These are phyloP conservation scores for Noturus placidus DNA, from an alignment of 2,113 vertebrate genomes.

Conservation along the genomic window DNA sequence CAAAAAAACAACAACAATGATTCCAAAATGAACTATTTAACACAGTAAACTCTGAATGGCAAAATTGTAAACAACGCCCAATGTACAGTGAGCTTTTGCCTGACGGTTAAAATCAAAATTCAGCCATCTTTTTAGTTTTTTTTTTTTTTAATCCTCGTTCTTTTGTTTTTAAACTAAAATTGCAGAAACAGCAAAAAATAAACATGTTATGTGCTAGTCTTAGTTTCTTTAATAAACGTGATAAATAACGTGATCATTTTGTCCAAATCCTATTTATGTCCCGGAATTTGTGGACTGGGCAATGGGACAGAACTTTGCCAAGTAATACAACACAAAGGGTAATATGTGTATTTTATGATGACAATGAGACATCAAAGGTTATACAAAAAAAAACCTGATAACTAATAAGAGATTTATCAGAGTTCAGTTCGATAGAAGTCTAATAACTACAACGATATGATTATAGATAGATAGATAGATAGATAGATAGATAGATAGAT, in stretches of 20 bases:
- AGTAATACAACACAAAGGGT: not conserved
- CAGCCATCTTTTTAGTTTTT: not conserved
- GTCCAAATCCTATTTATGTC: conserved; percentile 1
- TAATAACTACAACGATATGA: not conserved
- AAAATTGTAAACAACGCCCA: not conserved
- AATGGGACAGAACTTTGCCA: not conserved
- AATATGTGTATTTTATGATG: not conserved
- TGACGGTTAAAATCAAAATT: not conserved
- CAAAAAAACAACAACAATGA: not conserved
- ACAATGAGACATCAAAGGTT: not conserved
- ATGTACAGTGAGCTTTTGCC: not conserved
- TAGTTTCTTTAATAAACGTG: not conserved
- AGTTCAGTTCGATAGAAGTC: not conserved
- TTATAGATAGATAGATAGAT: too few species aligned
- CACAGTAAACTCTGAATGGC: not conserved
- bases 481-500: not conserved
- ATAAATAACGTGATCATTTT: not conserved
- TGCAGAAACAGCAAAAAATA: not conserved
- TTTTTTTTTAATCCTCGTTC: not conserved
- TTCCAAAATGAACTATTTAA: not conserved
- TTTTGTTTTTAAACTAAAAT: not conserved
- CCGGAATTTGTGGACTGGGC: not conserved
- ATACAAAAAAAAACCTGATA: not conserved
- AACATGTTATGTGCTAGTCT: not conserved
- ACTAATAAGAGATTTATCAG: not conserved